Base-by-base conservation (phyloP, 2,888 invertebrate genomes). In the Hirtodrosophila histrioides region DNA sequence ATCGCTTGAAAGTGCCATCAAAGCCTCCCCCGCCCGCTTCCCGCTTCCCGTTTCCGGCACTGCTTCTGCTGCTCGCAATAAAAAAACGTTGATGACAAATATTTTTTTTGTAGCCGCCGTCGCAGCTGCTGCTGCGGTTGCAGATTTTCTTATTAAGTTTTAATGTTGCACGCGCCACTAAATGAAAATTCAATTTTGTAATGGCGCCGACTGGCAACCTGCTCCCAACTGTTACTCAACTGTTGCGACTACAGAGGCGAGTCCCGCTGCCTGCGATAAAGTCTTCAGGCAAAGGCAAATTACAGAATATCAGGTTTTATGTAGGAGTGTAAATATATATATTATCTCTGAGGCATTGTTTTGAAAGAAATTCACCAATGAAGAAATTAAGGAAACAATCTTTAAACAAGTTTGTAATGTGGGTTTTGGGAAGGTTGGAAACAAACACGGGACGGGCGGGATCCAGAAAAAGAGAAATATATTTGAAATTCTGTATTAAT, bases 61-160 rank as follows among this genome's bases (percentile, higher is more conserved):
- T 36, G 43, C 45, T 56, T 36, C 44, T 60, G 74, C 46, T 53
- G 39, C 45, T 54, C 51, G 71, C 76, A 64, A 76, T 75, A 77
- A 77, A 76, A 68, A 35, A 55, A 48, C 51, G 37, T 51, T 75
- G 60, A 77, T 72, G 77, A 74, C 77, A 74, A 74, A 77, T 77
- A 8, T 31, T 31, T 29, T 55, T 36, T 29, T 10, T 23, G 37
- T 46, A 61, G 49, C 43, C 43, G 56, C 41, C 36, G 31, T 9
- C 41, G 8, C 43, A 23, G 23, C 36, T 31, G 39, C 35, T 60
- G 55, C 44, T 60, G 68, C 64, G 70, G 57, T 53, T 81, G 85
- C 81, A 86, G 81, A 86, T 88, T 84, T 80, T 80, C 84, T 84
- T 84, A 84, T 84, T 84, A 84, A 88, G 86, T 73, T 84, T 84